Evolutionary conservation across 1,140 invertebrate genomes (phyloP).

Genomic region (Dolichoris vasculosae): DNA sequence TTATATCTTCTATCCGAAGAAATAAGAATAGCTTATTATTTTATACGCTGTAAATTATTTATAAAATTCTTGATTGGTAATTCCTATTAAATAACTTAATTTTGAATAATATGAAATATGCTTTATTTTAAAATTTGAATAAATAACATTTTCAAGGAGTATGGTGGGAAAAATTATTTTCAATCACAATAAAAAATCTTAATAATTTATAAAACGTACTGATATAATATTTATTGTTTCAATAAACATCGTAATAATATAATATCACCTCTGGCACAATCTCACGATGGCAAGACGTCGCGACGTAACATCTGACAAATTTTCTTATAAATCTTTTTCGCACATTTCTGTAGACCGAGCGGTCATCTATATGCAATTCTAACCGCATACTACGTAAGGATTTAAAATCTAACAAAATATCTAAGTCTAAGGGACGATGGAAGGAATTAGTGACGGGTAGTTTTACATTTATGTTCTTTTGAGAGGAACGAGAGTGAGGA

Average conservation of each 20-base stretch:
- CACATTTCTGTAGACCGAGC: constrained; percentile 55
- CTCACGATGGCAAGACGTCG: constrained; percentile 75
- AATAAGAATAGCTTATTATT: too few species aligned
- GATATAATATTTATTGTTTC: constrained; percentile 76
- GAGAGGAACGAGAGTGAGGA: constrained; percentile 51
- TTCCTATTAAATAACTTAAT: too few species aligned
- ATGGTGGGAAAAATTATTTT: background rate
- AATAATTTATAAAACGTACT: constrained; percentile 74
- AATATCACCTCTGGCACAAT: constrained; percentile 76
- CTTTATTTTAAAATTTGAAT: background rate
- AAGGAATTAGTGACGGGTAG: background rate
- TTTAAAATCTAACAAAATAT: constrained; percentile 61
- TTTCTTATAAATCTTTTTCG: constrained; percentile 55
- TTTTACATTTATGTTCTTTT: background rate
- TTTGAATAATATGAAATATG: too few species aligned
- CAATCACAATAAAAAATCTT: constrained; percentile 49
- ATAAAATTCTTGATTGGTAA: too few species aligned
- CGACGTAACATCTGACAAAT: constrained; percentile 65
- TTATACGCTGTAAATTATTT: too few species aligned
- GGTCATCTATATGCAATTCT: constrained; percentile 61
- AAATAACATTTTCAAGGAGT: background rate
- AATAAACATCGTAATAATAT: constrained; percentile 75
- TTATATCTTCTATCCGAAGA: background rate
- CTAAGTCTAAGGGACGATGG: constrained; percentile 53
- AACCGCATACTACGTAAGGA: constrained; percentile 59